A percentile compares a stretch with the other conserved stretches of the same genome.
Conservation (phyloP, 2,888 invertebrate species). For the Zeuzera pyrina region DNA sequence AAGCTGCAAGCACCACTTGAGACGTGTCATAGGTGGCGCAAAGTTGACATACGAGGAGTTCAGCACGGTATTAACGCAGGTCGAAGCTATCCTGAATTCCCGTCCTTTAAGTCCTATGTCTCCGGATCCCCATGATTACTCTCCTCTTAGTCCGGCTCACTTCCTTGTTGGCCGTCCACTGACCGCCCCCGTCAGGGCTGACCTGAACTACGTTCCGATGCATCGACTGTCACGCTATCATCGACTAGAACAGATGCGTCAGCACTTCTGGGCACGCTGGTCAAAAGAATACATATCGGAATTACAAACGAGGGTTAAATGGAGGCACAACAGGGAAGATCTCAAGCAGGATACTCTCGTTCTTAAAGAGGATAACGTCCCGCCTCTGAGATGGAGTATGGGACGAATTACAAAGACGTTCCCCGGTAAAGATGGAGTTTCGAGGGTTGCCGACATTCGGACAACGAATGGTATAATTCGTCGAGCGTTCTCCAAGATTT, state of each 20-base stretch:
- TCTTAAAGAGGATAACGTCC: slow-evolving; percentile 1
- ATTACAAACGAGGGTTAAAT: slow-evolving; percentile 21
- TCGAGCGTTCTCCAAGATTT: too few relatives aligned
- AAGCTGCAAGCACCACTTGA: slow-evolving; percentile 11
- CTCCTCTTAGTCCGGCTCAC: slow-evolving; percentile 3
- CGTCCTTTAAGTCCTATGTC: slow-evolving; percentile 12
- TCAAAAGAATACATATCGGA: slow-evolving; percentile 15
- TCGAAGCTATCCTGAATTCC: slow-evolving; percentile 12
- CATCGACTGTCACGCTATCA: slow-evolving; percentile 10
- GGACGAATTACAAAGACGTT: slow-evolving; percentile 3
- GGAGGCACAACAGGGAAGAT: slow-evolving; percentile 9
- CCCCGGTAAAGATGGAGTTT: slow-evolving; percentile 8
- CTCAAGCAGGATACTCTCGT: slow-evolving; percentile 4
- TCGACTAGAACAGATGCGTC: slow-evolving; percentile 16
- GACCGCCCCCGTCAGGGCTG: slow-evolving; percentile 7
- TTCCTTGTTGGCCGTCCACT: slow-evolving; percentile 4
- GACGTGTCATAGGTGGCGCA: slow-evolving; percentile 12
- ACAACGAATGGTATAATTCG: slow-evolving; percentile 4
- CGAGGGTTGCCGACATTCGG: slow-evolving; percentile 6
- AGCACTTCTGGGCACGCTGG: slow-evolving; percentile 20
- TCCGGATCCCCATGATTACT: slow-evolving; percentile 11
- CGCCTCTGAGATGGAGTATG: slow-evolving; percentile 4
- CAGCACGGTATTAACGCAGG: slow-evolving; percentile 8
- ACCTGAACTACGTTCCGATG: slow-evolving; percentile 3
- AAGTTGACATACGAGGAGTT: slow-evolving; percentile 9